Percentiles rank a stretch among this genome's conserved stretches.
Evolutionary conservation across 1,140 invertebrate species (phyloP).

Genomic region (Mercenaria mercenaria): DNA sequence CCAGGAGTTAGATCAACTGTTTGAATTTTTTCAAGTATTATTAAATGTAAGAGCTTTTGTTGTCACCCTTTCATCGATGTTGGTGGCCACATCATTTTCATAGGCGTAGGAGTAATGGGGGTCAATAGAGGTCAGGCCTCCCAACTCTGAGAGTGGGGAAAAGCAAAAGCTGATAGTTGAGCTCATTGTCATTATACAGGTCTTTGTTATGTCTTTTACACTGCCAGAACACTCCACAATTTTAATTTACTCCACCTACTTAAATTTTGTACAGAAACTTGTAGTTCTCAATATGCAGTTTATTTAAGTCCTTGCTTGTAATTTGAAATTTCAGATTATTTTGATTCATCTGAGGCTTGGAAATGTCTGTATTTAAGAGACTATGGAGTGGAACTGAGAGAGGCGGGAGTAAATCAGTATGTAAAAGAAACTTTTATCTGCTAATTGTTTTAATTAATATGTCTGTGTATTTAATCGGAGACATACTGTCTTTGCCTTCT

Average conservation of each 20-base stretch:
- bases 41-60: too few relatives aligned
- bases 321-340: background rate
- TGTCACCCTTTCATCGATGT: too few relatives aligned
- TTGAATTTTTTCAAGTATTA: too few relatives aligned
- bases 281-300: background rate
- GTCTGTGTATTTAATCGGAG: too few relatives aligned
- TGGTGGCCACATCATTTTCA: too few relatives aligned
- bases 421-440: background rate
- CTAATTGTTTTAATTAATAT: background rate
- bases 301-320: background rate
- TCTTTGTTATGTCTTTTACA: background rate
- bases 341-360: background rate
- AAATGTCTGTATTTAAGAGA: conserved; percentile 28
- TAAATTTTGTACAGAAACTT: background rate
- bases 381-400: background rate
- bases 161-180: background rate
- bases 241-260: background rate
- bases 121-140: too few relatives aligned
- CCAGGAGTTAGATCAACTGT: too few relatives aligned
- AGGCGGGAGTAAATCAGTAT: background rate
- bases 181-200: background rate
- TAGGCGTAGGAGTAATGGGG: too few relatives aligned
- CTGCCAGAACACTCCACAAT: too few relatives aligned
- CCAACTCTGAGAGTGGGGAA: too few relatives aligned
- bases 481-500: too few relatives aligned